These are phyloP conservation scores for Drosophila tripunctata DNA, from an alignment of 2,888 invertebrate species.

Conservation along the genomic window DNA sequence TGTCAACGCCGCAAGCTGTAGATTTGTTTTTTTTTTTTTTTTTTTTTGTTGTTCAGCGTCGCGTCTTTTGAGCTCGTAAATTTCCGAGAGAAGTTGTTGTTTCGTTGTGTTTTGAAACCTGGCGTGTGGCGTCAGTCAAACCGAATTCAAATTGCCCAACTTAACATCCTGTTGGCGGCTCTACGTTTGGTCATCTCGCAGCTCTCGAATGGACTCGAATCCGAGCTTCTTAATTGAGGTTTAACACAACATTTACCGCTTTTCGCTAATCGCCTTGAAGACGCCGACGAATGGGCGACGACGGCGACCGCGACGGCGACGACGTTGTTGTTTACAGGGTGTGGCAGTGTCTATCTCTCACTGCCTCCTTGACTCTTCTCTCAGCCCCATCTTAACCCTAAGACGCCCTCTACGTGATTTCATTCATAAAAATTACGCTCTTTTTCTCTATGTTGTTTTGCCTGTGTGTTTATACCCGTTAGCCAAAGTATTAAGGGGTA, in stretches of 20 bases:
- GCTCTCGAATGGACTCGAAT: not conserved
- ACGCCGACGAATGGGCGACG: constrained; percentile 39
- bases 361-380: not conserved
- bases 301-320: not conserved
- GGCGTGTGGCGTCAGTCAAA: constrained; percentile 82
- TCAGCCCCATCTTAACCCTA: constrained; percentile 6
- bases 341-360: constrained; percentile 20
- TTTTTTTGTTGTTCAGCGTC: not conserved
- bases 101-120: constrained; percentile 29
- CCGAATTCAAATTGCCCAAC: constrained; percentile 66
- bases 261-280: constrained; percentile 80
- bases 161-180: constrained; percentile 71
- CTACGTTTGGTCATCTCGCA: constrained; percentile 38
- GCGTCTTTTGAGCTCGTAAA: constrained; percentile 51
- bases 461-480: constrained; percentile 2
- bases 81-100: constrained; percentile 35
- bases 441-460: constrained; percentile 12
- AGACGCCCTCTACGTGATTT: constrained; percentile 53
- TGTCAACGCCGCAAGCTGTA: constrained; percentile 52
- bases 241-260: constrained; percentile 82
- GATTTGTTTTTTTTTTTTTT: not conserved
- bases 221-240: constrained; percentile 76
- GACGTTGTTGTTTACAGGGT: constrained; percentile 23
- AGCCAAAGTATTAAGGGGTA: not conserved
- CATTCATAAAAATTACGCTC: constrained; percentile 70